Evolutionary conservation across 2,797 vertebrate species (phyloP).

Genomic region (Erithacus rubecula): DNA sequence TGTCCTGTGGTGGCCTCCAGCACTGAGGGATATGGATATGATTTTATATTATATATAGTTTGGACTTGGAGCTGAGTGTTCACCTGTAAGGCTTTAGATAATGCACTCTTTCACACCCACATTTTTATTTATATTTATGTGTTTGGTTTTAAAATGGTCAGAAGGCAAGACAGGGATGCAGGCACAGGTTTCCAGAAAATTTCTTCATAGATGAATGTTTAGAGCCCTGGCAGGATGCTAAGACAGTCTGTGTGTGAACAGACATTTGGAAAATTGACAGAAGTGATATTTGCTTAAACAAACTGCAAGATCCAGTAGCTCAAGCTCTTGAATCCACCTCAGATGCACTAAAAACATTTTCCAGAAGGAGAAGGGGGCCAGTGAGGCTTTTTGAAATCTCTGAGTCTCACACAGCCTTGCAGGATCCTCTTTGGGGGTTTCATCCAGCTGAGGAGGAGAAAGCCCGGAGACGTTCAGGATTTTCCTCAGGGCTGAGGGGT

Average conservation of each 20-base stretch:
- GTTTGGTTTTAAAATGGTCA: not conserved
- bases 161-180: constrained; percentile 23
- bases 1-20: not conserved
- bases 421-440: not conserved
- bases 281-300: constrained; percentile 29
- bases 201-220: constrained; percentile 7
- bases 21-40: not conserved
- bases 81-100: not conserved
- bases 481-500: not conserved
- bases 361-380: not conserved
- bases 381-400: not conserved
- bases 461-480: not conserved
- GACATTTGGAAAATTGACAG: constrained; percentile 51
- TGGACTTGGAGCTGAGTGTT: not conserved
- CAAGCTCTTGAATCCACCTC: not conserved
- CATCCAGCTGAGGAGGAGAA: not conserved
- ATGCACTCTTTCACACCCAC: accelerated
- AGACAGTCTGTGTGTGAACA: constrained; percentile 5
- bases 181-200: constrained; percentile 13
- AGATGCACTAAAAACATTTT: not conserved
- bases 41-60: not conserved
- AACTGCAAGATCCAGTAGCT: not conserved
- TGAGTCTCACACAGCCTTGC: not conserved
- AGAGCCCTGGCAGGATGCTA: not conserved
- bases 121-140: not conserved